phyloP scores from a whole-genome alignment of 2,113 vertebrate species.

The Xenopus laevis region DNA sequence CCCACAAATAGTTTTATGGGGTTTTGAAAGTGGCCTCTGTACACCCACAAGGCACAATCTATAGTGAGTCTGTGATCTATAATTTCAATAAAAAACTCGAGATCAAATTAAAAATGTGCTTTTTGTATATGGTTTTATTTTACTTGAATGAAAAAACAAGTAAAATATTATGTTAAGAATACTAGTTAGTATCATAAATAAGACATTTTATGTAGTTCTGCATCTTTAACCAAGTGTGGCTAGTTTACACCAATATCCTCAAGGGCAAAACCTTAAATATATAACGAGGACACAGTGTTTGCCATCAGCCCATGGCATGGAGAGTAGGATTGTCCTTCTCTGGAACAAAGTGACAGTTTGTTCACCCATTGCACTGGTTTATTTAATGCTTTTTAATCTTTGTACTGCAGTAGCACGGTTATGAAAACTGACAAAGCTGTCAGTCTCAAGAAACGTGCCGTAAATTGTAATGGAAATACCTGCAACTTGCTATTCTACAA shows the following conservation, averaged over 20 bases:
- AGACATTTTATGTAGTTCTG: not conserved
- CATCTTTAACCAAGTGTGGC: not conserved
- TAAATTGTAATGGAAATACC: not conserved
- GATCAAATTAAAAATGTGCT: too few relatives aligned
- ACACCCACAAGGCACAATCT: too few relatives aligned
- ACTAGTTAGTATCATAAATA: too few relatives aligned
- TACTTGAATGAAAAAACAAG: too few relatives aligned
- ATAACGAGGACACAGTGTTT: not conserved
- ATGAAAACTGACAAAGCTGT: constrained; percentile 3
- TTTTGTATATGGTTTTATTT: too few relatives aligned
- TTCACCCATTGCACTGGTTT: not conserved
- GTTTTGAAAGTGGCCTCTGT: too few relatives aligned
- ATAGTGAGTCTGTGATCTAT: too few relatives aligned
- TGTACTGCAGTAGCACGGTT: not conserved
- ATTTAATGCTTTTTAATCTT: not conserved
- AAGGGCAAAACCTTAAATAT: not conserved
- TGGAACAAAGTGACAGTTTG: not conserved
- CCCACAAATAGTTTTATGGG: too few relatives aligned
- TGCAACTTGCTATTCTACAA: not conserved
- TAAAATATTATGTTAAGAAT: too few relatives aligned
- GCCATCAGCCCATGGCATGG: not conserved
- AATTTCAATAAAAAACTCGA: too few relatives aligned
- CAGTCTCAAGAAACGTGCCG: not conserved
- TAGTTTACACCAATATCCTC: not conserved
- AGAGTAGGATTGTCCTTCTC: not conserved